These are phyloP conservation scores for Burhinus bistriatus DNA, from an alignment of 2,113 vertebrate species.

Conservation along the genomic window DNA sequence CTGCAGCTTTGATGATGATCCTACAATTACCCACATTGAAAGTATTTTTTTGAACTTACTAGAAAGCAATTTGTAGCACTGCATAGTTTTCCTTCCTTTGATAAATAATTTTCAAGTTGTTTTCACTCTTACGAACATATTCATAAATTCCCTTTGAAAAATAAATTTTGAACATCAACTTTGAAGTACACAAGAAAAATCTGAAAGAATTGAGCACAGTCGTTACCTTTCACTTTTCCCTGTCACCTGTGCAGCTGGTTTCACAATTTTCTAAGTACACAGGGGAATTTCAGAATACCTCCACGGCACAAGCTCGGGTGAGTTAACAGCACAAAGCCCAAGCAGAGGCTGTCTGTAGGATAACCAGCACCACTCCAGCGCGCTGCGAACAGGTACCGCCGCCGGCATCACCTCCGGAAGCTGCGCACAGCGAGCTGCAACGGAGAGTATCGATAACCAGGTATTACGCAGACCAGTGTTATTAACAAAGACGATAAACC, in stretches of 20 bases:
- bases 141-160: not conserved
- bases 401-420: accelerated
- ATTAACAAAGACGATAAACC: not conserved
- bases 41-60: not conserved
- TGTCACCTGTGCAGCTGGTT: not conserved
- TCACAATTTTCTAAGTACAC: not conserved
- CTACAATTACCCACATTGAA: not conserved
- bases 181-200: not conserved
- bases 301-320: accelerated
- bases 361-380: accelerated
- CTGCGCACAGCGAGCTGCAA: accelerated
- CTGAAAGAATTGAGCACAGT: accelerated
- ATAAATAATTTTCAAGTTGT: not conserved
- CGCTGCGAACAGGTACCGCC: not conserved
- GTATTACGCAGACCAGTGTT: accelerated
- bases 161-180: not conserved
- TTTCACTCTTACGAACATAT: not conserved
- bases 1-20: not conserved
- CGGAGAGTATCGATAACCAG: accelerated
- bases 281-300: not conserved
- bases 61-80: not conserved
- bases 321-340: too few relatives aligned
- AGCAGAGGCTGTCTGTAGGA: accelerated
- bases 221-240: not conserved
- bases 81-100: not conserved